phyloP scores from a whole-genome alignment of 2,888 invertebrate genomes.

The Osmoderma eremita region DNA sequence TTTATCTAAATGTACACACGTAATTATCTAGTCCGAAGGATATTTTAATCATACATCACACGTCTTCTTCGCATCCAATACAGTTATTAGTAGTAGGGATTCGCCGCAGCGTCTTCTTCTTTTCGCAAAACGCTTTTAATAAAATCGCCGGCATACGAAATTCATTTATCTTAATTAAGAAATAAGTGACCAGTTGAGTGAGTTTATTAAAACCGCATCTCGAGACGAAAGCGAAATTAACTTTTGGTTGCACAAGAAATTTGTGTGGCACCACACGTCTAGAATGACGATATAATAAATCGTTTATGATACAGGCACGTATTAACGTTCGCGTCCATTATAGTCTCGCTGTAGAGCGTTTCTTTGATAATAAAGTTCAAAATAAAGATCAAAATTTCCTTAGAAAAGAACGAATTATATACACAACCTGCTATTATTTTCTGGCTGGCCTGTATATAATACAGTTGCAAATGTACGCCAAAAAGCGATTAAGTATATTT shows the following conservation, averaged over 20 bases:
- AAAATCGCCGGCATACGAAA: slow-evolving; percentile 7
- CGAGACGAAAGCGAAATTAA: slow-evolving; percentile 15
- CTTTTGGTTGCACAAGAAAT: slow-evolving; percentile 15
- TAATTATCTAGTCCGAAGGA: background rate
- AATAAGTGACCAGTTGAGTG: slow-evolving; percentile 2
- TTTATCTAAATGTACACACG: background rate
- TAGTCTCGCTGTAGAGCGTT: background rate
- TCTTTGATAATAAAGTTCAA: too few species aligned
- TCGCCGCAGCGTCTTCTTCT: background rate
- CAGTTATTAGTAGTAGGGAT: too few species aligned
- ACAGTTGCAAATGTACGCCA: too few species aligned
- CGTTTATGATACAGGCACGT: background rate
- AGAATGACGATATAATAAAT: slow-evolving; percentile 15
- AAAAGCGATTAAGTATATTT: slow-evolving; percentile 4
- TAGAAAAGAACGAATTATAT: too few species aligned
- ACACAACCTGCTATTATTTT: too few species aligned
- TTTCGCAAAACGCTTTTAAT: slow-evolving; percentile 9
- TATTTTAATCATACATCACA: background rate
- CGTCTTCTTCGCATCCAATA: too few species aligned
- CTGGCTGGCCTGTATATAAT: too few species aligned
- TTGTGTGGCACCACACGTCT: background rate
- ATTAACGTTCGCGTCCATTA: slow-evolving; percentile 1
- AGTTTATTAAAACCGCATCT: slow-evolving; percentile 12
- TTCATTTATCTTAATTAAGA: slow-evolving; percentile 41
- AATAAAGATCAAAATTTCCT: too few species aligned